A percentile compares a stretch with the other conserved stretches of the same genome.
Evolutionary conservation across 1,140 invertebrate species (phyloP).

Genomic region (Helicoverpa zea): DNA sequence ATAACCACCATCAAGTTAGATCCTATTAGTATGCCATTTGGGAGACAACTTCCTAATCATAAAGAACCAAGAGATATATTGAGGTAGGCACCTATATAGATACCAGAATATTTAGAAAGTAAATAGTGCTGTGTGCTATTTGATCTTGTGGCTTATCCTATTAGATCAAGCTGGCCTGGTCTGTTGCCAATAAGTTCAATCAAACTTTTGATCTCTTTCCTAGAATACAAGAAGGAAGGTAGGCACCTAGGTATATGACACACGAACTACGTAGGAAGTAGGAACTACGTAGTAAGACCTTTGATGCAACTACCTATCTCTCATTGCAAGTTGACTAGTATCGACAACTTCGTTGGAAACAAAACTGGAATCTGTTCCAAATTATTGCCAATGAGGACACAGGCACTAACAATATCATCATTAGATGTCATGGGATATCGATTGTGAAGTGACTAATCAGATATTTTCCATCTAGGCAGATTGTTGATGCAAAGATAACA

Average conservation of each 20-base stretch:
- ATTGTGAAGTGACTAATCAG: background rate
- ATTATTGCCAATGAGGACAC: too few species aligned
- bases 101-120: too few species aligned
- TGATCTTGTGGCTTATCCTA: background rate
- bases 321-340: background rate
- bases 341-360: too few species aligned
- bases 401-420: background rate
- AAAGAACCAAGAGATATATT: too few species aligned
- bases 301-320: background rate
- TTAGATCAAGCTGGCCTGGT: background rate
- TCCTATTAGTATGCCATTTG: too few species aligned
- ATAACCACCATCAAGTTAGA: too few species aligned
- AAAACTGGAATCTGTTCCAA: too few species aligned
- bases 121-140: background rate
- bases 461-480: background rate
- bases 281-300: background rate
- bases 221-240: background rate
- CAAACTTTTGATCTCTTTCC: slow-evolving; percentile 1
- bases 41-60: too few species aligned
- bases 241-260: background rate
- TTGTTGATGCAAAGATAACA: slow-evolving; percentile 2
- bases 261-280: background rate
- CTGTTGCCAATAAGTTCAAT: background rate
- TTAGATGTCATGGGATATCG: background rate
- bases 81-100: too few species aligned